These are phyloP conservation scores for Peromyscus melanophrys DNA, from an alignment of 2,797 vertebrate species.

Conservation along the genomic window DNA sequence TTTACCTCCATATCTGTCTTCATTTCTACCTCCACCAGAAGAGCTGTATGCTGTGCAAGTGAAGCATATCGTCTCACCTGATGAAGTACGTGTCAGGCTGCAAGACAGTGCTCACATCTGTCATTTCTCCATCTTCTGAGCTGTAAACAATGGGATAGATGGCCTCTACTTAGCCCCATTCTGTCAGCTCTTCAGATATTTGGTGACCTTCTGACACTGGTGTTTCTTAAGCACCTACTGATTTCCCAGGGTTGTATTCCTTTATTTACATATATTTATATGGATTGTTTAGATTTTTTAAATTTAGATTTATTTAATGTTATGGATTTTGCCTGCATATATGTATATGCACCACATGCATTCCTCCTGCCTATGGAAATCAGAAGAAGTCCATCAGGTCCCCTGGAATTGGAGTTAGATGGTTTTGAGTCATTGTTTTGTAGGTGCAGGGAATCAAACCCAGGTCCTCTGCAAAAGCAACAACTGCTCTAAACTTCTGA, in stretches of 20 bases:
- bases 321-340: not conserved
- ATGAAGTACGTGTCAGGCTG: conserved; percentile 90
- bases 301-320: not conserved
- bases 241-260: conserved; percentile 8
- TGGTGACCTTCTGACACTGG: conserved; percentile 15
- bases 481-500: not conserved
- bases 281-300: not conserved
- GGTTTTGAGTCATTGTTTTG: not conserved
- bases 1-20: conserved; percentile 86
- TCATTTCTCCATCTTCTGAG: not conserved
- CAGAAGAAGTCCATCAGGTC: not conserved
- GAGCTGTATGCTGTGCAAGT: conserved; percentile 91
- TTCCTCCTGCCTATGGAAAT: not conserved
- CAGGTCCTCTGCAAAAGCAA: not conserved
- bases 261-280: not conserved
- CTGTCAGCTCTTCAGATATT: not conserved
- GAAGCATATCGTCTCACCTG: conserved; percentile 94
- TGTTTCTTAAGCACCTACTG: conserved; percentile 19
- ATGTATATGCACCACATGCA: not conserved
- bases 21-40: conserved; percentile 89
- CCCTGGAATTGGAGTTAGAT: not conserved
- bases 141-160: conserved; percentile 33
- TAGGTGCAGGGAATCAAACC: not conserved
- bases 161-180: not conserved
- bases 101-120: not conserved